These are phyloP conservation scores for Ciconia nigra DNA, from an alignment of 2,797 vertebrate species.

Conservation along the genomic window DNA sequence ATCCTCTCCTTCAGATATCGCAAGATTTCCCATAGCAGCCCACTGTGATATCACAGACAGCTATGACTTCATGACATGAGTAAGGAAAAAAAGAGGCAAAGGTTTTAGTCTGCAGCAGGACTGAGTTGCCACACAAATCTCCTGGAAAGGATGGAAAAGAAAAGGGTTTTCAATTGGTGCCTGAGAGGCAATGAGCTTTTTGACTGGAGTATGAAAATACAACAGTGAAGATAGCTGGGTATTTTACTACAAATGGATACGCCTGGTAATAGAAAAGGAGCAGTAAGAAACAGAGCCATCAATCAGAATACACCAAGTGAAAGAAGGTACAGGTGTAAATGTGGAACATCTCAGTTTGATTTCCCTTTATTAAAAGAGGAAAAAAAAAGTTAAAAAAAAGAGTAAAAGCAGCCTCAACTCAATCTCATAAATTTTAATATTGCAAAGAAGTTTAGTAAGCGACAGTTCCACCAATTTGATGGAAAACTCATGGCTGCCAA, in stretches of 20 bases:
- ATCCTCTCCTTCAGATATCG: slow-evolving; percentile 35
- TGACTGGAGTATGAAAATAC: slow-evolving; percentile 51
- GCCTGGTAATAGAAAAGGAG: slow-evolving; percentile 20
- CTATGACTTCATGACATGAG: slow-evolving; percentile 63
- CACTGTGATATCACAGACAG: slow-evolving; percentile 62
- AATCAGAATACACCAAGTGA: slow-evolving; percentile 21
- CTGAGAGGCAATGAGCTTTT: slow-evolving; percentile 25
- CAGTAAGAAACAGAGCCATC: slow-evolving; percentile 40
- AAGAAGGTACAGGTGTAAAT: slow-evolving; percentile 51
- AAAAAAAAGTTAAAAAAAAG: not conserved
- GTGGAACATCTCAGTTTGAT: slow-evolving; percentile 53
- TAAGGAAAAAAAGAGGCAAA: slow-evolving; percentile 63
- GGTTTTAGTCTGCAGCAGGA: slow-evolving; percentile 1
- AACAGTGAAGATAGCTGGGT: slow-evolving; percentile 15
- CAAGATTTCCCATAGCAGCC: slow-evolving; percentile 41
- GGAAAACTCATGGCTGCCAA: slow-evolving; percentile 14
- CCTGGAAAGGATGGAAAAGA: slow-evolving; percentile 4
- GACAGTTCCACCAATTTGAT: slow-evolving; percentile 47
- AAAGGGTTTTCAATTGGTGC: slow-evolving; percentile 4
- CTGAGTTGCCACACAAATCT: slow-evolving; percentile 50
- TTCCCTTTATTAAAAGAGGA: slow-evolving; percentile 62
- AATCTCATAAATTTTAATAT: slow-evolving; percentile 61
- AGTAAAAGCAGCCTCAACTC: not conserved
- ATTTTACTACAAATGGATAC: slow-evolving; percentile 45
- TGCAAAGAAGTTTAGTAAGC: slow-evolving; percentile 40